A percentile compares a stretch with the other conserved stretches of the same genome.
These are phyloP conservation scores for Agriopis aurantiaria DNA, from an alignment of 2,888 invertebrate genomes.

Conservation along the genomic window DNA sequence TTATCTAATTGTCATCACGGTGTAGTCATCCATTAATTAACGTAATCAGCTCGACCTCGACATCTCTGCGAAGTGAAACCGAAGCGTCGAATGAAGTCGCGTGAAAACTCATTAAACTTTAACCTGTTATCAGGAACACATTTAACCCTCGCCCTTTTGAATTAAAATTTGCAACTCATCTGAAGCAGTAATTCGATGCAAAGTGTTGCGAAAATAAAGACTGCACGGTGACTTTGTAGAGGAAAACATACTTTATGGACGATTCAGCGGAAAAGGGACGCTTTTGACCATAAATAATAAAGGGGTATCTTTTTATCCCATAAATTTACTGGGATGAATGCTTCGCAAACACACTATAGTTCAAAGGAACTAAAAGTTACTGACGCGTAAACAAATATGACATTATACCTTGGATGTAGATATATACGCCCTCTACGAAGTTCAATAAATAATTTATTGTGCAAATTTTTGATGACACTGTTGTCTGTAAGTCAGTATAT, in stretches of 20 bases:
- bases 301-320: conserved; percentile 68
- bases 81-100: conserved; percentile 62
- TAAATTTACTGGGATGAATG: conserved; percentile 61
- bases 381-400: conserved; percentile 33
- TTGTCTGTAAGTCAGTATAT: background rate
- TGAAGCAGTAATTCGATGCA: conserved; percentile 20
- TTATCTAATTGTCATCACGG: conserved; percentile 29
- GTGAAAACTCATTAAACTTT: conserved; percentile 76
- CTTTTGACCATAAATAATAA: conserved; percentile 75
- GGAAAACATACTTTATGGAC: conserved; percentile 53
- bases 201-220: conserved; percentile 40
- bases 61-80: conserved; percentile 56
- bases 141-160: conserved; percentile 40
- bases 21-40: conserved; percentile 58
- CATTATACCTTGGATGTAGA: background rate
- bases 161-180: conserved; percentile 39
- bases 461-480: background rate
- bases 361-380: conserved; percentile 43
- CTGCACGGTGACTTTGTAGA: conserved; percentile 29
- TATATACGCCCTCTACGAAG: too few species aligned
- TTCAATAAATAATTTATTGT: background rate
- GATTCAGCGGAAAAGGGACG: conserved; percentile 61
- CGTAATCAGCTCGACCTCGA: conserved; percentile 73
- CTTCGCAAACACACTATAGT: conserved; percentile 52
- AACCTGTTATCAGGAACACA: conserved; percentile 54